Evolutionary conservation across 1,140 invertebrate species (phyloP), one percentile per base, ranked within the genome.

Genomic region (silkworm (Bombyx mori)): DNA sequence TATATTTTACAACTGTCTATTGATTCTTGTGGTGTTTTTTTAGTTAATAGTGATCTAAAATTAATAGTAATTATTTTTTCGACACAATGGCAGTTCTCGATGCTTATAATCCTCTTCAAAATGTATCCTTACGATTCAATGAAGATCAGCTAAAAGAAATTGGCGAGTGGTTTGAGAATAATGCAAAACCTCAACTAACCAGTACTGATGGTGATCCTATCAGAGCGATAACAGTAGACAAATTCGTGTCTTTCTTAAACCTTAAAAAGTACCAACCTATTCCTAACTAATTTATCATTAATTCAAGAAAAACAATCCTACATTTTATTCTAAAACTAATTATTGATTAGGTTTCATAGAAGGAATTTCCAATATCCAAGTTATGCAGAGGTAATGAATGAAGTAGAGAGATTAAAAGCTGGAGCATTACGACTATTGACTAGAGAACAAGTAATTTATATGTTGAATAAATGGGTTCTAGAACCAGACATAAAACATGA

Each of bases 341-440:
- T 3, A 22, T 45, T 49, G 42, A 44, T 54, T 75, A 86, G 83
- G 60, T 82, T 66, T 66, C 81, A 86, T 57, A 74, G 68, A 73
- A 68, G 83, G 69, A 62, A 56, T 65, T 83, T 82, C 58, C 65
- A 75, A 54, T 82, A 83, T 56, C 82, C 83, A 44, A 77, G 58
- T 42, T 86, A 83, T 70, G 65, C 63, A 12, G 80, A 85, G 73
- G 74, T 86, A 56, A 85, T 86, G 76, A 67, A 8, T 5, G 69
- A 76, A 61, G 73, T 64, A 9, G 82, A 85, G 61, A 65, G 65
- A 43, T 68, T 83, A 57, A 75, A 77, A 66, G 77, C 75, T 26
- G 76, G 67, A 35, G 48, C 62, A 8, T 67, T 63, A 35, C 72
- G 73, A 69, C 60, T 79, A 55, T 58, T 86, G 46, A 82, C 75